phyloP scores from a whole-genome alignment of 1,140 invertebrate species.

The Megalopta genalis region DNA sequence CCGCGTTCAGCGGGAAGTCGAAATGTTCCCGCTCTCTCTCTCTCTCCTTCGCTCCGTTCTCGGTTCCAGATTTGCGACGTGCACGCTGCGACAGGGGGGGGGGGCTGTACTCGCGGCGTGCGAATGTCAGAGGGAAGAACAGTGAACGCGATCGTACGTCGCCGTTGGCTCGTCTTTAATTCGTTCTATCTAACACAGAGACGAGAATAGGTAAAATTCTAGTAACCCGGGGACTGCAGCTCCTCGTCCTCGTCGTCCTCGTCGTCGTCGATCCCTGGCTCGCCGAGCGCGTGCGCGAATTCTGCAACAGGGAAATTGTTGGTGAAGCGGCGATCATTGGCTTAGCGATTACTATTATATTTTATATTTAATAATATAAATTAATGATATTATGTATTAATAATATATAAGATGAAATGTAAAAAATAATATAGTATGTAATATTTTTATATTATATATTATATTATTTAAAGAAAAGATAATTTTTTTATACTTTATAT shows the following conservation, averaged over 20 bases:
- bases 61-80: too few relatives aligned
- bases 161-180: constrained; percentile 31
- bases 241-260: constrained; percentile 88
- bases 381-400: too few relatives aligned
- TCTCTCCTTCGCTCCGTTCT: too few relatives aligned
- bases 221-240: constrained; percentile 72
- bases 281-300: constrained; percentile 91
- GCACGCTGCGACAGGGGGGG: too few relatives aligned
- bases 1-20: constrained; percentile 13
- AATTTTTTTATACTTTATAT: too few relatives aligned
- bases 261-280: constrained; percentile 88
- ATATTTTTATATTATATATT: too few relatives aligned
- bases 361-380: too few relatives aligned
- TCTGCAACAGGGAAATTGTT: constrained; percentile 80
- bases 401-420: too few relatives aligned
- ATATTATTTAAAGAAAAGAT: too few relatives aligned
- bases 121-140: constrained; percentile 47
- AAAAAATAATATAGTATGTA: too few relatives aligned
- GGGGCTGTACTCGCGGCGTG: constrained; percentile 11
- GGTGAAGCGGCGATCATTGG: too few relatives aligned
- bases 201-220: constrained; percentile 62
- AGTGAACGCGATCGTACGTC: constrained; percentile 13
- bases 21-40: neutral
- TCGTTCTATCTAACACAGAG: constrained; percentile 60
- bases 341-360: too few relatives aligned